Evolutionary conservation across 2,797 vertebrate species (phyloP), one percentile per base, ranked within the genome.

Genomic region (Chelmon rostratus): DNA sequence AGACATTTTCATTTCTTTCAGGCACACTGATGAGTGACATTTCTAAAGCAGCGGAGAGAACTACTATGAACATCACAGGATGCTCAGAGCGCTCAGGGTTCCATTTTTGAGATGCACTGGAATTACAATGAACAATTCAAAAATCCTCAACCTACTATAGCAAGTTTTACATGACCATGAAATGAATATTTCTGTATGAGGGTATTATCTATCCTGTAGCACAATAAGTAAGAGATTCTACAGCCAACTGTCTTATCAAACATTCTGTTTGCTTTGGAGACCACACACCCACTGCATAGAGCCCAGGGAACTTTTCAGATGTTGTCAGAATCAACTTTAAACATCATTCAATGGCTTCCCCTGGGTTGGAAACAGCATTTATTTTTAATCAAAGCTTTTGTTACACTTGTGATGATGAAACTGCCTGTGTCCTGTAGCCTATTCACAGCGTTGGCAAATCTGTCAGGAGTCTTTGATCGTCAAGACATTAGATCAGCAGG

Each of bases 311-410:
- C 46, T 25, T 67, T 71, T 69, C 35, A 75, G 3, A 79, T 75
- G 50, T 67, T 61, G 69, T 80, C 23, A 79, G 65, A 83, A 74
- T 80, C 82, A 76, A 70, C 61, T 76, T 73, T 64, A 78, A 68
- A 65, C 28, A 69, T 78, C 74, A 79, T 40, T 80, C 25, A 46
- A 2, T 49, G n/a, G 37, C 4, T 77, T 80, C 37, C 68, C 58
- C 28, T 49, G 35, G 33, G 56, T 49, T 67, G 13, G 76, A 85
- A 80, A 79, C 31, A 40, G 16, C 12, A 86, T 91, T 77, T 78
- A 86, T 85, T 82, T 87, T 91, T 89, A 84, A 90, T 92, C 79
- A 88, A 86, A 90, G 77, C 53, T 62, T 76, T 84, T 82, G 68
- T 83, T 67, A 28, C 53, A 73, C n/a, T 12, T 50, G 50, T 44